Percentiles rank a stretch among this genome's conserved stretches.
These are phyloP conservation scores for Botia kubotai DNA, from an alignment of 2,797 vertebrate genomes.

Conservation along the genomic window DNA sequence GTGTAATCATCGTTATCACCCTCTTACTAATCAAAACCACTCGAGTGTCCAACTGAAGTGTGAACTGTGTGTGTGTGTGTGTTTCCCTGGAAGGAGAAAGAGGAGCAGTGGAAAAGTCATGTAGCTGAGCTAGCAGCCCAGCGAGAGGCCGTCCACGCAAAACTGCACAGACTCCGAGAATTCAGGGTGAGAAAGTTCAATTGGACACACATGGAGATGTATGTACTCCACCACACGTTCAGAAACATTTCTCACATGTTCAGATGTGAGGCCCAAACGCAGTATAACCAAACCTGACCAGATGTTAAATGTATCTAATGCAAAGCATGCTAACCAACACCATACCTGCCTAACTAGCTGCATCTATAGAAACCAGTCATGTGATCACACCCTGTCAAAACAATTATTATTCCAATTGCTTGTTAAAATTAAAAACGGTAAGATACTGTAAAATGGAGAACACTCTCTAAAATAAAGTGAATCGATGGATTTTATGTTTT, in stretches of 20 bases:
- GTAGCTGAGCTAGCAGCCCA: conserved; percentile 67
- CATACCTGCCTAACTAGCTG: conserved; percentile 5
- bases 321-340: conserved; percentile 30
- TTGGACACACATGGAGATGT: conserved; percentile 20
- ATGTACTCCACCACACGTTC: conserved; percentile 14
- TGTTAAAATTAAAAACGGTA: neutral
- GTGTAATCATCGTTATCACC: neutral
- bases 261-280: conserved; percentile 42
- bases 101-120: conserved; percentile 72
- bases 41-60: conserved; percentile 22
- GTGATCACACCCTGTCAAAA: neutral
- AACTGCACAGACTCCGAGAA: conserved; percentile 70
- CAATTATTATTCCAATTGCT: neutral
- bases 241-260: conserved; percentile 33
- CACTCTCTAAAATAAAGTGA: no score
- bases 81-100: conserved; percentile 68
- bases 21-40: conserved; percentile 6
- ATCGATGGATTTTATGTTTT: neutral
- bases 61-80: conserved; percentile 20
- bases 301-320: conserved; percentile 46
- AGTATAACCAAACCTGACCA: conserved; percentile 48
- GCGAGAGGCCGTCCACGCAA: conserved; percentile 68
- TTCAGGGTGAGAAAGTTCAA: conserved; percentile 73
- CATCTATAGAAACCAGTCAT: conserved; percentile 16
- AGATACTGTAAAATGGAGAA: neutral